Evolutionary conservation across 1,140 invertebrate genomes (phyloP).

Genomic region (Nasonia longicornis): DNA sequence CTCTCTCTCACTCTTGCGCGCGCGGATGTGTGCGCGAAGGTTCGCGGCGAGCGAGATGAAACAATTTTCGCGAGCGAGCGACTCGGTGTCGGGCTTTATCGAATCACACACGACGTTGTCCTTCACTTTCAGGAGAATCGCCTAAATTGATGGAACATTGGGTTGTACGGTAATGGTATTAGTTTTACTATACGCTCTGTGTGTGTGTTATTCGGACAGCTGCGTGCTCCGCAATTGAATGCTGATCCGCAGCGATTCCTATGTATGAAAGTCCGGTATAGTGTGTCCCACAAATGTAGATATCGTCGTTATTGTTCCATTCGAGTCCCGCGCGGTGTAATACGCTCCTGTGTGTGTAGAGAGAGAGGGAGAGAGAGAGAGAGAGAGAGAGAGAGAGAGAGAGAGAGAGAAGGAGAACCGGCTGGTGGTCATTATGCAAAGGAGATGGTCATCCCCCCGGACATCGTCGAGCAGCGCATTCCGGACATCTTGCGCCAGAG

Average conservation of each 20-base stretch:
- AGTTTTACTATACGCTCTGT: not conserved
- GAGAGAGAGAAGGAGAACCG: not conserved
- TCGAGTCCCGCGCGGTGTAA: not conserved
- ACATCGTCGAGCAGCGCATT: slow-evolving; percentile 58
- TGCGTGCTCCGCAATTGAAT: slow-evolving; percentile 55
- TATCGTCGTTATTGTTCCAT: slow-evolving; percentile 30
- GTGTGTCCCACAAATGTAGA: slow-evolving; percentile 36
- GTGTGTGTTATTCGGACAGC: not conserved
- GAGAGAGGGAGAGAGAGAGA: too few species aligned
- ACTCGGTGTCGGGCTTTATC: not conserved
- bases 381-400: not conserved
- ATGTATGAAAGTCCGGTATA: slow-evolving; percentile 59
- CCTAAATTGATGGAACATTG: not conserved
- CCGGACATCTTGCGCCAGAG: slow-evolving; percentile 61
- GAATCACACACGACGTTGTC: not conserved
- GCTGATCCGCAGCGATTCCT: slow-evolving; percentile 58
- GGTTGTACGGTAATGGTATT: not conserved
- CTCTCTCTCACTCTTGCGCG: not conserved
- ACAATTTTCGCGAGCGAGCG: not conserved
- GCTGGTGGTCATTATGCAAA: slow-evolving; percentile 66
- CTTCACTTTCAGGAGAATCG: slow-evolving; percentile 12
- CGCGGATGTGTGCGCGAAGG: not conserved
- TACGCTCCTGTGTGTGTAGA: not conserved
- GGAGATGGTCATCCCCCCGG: slow-evolving; percentile 66
- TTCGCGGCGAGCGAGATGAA: not conserved